Evolutionary conservation across 1,140 invertebrate genomes (phyloP), one percentile per base, ranked within the genome.

Genomic region (Drosophila baimaii): DNA sequence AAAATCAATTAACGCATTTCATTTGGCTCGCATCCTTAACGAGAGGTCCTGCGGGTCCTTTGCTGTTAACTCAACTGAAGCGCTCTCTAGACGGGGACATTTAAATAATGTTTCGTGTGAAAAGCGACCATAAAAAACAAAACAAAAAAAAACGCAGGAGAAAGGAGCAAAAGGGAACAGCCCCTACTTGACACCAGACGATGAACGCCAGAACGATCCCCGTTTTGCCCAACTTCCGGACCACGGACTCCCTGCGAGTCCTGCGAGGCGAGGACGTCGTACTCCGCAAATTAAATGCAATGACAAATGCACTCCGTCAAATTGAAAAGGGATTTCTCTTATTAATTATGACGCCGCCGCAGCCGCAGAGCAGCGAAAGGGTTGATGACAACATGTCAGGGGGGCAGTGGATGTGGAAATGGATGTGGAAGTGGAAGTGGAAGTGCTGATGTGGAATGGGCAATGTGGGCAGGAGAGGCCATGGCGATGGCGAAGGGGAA

Each of bases 321-420:
- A 91, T 91, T 91, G 89, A 91, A 91, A 91, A 89, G 89, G 89
- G 89, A 91, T 91, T 91, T 91, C 85, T 91, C 79, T 91, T 91
- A 91, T 91, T 91, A 91, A 91, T 91, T 91, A 91, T 91, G 89
- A 90, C 81, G 89, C 74, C 83, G 80, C 85, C 79, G 59, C 79
- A 88, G 83, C 65, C 62, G 77, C 79, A 80, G 85, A 65, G 33
- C 37, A 47, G 43, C 63, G 64, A 86, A 81, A 81, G 79, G 75
- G 83, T 82, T 86, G 83, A 81, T 84, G 81, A 81, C 81, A 84
- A 86, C 81, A 83, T 84, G 69, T 72, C 69, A 57, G 55, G 33
- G 55, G 33, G 37, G 49, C 47, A 29, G 25, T 29, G 75, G 58
- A 27, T 56, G 35, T 56, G 69, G 57, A 21, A 49, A 29, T 56